Evolutionary conservation across 1,140 invertebrate species (phyloP), one percentile per base, ranked within the genome.

Genomic region (Pollicipes pollicipes): DNA sequence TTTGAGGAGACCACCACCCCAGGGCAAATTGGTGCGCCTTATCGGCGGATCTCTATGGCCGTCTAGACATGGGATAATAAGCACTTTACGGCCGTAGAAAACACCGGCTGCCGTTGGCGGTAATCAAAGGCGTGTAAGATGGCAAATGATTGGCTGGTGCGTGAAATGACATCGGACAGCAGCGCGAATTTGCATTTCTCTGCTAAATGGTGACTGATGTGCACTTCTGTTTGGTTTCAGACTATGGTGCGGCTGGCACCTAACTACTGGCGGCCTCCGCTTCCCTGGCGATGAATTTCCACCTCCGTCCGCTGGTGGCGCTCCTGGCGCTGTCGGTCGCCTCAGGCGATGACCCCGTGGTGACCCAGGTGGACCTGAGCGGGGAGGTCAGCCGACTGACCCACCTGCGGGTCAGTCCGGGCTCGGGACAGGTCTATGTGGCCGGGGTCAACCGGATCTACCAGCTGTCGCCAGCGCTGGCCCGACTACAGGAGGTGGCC

Each of bases 361-460:
- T 66, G 64, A 29, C 64, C 64, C 28, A 27, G n/a, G 10, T 66
- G n/a, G 64, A 66, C 64, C 64, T 66, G 64, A 27, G 64, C 8
- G 27, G 10, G 3, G 64, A 66, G 64, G n/a, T 29, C 27, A 28
- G 27, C 28, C 64, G 64, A 8, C 64, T 66, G 64, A 27, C 28
- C 27, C 87, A 89, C 76, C 79, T 89, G 64, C 82, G 84, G 3
- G 80, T 87, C 70, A 86, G 90, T 77, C 79, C 80, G 27, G 77
- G 77, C 32, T 84, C 83, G 0, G 83, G 84, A 32, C 81, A 81
- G 30, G 83, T 91, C 35, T 91, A 89, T 77, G 87, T 89, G 58
- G 91, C 90, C 26, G 91, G 89, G 26, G 84, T 90, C 69, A 95
- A 97, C 78, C 86, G 87, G 76, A 83, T 96, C 24, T 84, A 92